Percentiles rank a stretch among this genome's conserved stretches.
phyloP scores from a whole-genome alignment of 1,140 invertebrate species.

The Tribolium castaneum region DNA sequence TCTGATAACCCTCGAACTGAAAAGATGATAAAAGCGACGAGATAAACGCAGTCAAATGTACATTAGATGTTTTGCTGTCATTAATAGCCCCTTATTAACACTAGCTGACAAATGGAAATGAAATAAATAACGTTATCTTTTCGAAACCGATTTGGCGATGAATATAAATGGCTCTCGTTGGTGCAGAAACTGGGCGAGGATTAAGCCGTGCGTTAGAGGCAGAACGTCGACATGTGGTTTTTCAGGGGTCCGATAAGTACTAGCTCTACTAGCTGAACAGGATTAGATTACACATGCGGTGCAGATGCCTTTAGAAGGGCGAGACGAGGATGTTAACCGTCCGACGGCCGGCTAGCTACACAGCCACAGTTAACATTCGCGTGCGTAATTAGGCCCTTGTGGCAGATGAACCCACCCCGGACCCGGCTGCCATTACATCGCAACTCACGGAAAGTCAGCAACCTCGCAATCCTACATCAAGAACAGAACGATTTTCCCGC shows the following conservation, averaged over 20 bases:
- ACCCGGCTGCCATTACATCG: slow-evolving; percentile 20
- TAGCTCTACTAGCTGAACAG: slow-evolving; percentile 22
- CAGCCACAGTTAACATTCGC: slow-evolving; percentile 18
- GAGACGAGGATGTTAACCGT: slow-evolving; percentile 34
- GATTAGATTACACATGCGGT: slow-evolving; percentile 33
- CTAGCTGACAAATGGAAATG: slow-evolving; percentile 13
- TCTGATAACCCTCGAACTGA: slow-evolving; percentile 6
- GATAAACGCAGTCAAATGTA: neutral
- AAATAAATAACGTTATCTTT: slow-evolving; percentile 19
- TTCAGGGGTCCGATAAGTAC: slow-evolving; percentile 34
- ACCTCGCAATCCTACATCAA: slow-evolving; percentile 3
- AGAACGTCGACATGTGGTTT: slow-evolving; percentile 29
- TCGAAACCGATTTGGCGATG: slow-evolving; percentile 17
- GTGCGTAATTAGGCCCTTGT: slow-evolving; percentile 39
- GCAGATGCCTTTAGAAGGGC: slow-evolving; percentile 25
- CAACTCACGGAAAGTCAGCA: slow-evolving; percentile 32
- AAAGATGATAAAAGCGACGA: neutral
- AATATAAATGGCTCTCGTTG: slow-evolving; percentile 10
- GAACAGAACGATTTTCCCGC: neutral
- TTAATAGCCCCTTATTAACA: slow-evolving; percentile 22
- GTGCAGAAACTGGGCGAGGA: neutral
- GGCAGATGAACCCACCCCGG: slow-evolving; percentile 39
- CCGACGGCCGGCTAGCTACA: slow-evolving; percentile 5
- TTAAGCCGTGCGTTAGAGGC: slow-evolving; percentile 11
- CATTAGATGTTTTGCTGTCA: slow-evolving; percentile 18